Conservation (phyloP, 2,113 vertebrate genomes). For the Rhodinocichla rosea region DNA sequence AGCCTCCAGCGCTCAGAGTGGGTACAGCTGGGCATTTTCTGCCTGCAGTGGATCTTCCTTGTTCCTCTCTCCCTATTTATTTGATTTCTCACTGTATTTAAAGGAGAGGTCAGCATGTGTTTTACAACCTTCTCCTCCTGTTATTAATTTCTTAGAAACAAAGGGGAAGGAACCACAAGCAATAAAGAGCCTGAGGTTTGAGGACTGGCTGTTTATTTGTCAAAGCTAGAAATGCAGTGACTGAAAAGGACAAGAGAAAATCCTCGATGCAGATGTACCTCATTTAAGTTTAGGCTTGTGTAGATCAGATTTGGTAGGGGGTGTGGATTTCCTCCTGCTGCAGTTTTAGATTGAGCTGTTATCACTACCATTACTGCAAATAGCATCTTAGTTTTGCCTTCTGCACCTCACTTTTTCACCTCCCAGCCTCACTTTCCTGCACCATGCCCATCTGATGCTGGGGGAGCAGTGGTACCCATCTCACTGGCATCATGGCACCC, state of each 20-base stretch:
- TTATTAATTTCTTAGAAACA: not conserved
- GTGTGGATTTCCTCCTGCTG: not conserved
- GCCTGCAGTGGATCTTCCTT: not conserved
- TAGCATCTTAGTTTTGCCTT: not conserved
- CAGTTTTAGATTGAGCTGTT: not conserved
- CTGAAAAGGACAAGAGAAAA: not conserved
- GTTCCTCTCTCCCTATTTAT: not conserved
- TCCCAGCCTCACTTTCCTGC: rapidly evolving
- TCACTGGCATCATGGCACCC: not conserved
- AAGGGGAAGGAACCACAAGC: not conserved
- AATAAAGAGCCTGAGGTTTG: not conserved
- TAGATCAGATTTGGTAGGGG: not conserved
- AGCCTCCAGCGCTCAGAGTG: not conserved
- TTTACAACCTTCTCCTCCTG: not conserved
- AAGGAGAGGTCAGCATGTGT: not conserved
- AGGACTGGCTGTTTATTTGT: conserved; percentile 6
- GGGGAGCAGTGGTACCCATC: not conserved
- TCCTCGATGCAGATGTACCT: not conserved
- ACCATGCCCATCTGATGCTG: rapidly evolving
- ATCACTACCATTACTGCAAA: not conserved
- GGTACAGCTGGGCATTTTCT: conserved; percentile 1
- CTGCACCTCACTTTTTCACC: not conserved
- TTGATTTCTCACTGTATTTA: not conserved
- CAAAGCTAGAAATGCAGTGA: not conserved
- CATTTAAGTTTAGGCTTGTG: not conserved